phyloP scores from a whole-genome alignment of 2,888 invertebrate species.

The Drosophila phalerata region DNA sequence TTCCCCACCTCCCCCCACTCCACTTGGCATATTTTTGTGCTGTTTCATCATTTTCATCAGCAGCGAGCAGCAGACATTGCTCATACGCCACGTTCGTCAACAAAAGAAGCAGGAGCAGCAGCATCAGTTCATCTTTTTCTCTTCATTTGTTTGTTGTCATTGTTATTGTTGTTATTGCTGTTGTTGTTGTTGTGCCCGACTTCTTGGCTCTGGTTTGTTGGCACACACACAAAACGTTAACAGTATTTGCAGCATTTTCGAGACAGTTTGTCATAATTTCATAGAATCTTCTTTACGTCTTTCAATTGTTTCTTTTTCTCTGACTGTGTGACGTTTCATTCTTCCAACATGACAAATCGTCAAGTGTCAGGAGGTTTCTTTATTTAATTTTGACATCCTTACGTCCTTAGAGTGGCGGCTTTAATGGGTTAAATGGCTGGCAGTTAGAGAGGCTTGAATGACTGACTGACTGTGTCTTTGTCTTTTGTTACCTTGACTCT shows the following conservation, averaged over 20 bases:
- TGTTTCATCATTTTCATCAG: conserved; percentile 82
- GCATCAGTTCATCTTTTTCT: conserved; percentile 46
- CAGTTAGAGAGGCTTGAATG: conserved; percentile 15
- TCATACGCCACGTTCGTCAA: conserved; percentile 77
- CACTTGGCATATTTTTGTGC: conserved; percentile 75
- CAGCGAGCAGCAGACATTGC: conserved; percentile 61
- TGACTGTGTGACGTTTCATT: conserved; percentile 68
- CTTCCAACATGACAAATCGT: conserved; percentile 82
- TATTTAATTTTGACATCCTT: conserved; percentile 69
- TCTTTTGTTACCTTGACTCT: conserved; percentile 19
- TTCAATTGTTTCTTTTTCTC: conserved; percentile 41
- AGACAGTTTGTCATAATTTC: conserved; percentile 82
- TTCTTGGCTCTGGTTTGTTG: conserved; percentile 51
- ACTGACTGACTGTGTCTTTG: neutral
- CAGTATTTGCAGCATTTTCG: conserved; percentile 81
- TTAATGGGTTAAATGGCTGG: conserved; percentile 69
- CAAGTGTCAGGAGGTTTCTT: conserved; percentile 70
- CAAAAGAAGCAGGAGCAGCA: conserved; percentile 46
- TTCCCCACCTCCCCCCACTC: too few relatives aligned
- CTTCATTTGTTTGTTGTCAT: conserved; percentile 29
- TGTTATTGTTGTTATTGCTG: conserved; percentile 3
- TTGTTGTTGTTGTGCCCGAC: conserved; percentile 18
- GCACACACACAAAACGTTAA: conserved; percentile 69
- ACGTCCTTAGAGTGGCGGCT: conserved; percentile 23
- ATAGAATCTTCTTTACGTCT: conserved; percentile 58